Evolutionary conservation across 2,113 vertebrate genomes (phyloP).

Genomic region (Gallinago jamesoni): DNA sequence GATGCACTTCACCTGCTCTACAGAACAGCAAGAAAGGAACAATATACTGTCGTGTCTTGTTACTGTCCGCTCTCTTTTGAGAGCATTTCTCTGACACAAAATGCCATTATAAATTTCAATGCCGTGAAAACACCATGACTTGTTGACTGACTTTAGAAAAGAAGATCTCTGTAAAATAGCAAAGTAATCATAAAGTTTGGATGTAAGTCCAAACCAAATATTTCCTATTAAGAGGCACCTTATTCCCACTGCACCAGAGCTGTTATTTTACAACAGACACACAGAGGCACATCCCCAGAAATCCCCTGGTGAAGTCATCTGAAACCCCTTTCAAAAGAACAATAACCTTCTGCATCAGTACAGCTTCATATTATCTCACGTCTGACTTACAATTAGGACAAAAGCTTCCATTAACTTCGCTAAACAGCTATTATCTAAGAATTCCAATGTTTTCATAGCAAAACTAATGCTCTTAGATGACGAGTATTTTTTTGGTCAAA

Average conservation of each 20-base stretch:
- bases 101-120: not conserved
- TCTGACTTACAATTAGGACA: not conserved
- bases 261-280: not conserved
- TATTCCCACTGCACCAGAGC: not conserved
- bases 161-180: not conserved
- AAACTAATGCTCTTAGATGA: not conserved
- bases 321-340: not conserved
- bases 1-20: not conserved
- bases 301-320: not conserved
- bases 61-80: not conserved
- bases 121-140: not conserved
- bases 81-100: not conserved
- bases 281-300: not conserved
- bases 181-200: not conserved
- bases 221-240: not conserved
- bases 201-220: not conserved
- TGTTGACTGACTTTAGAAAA: not conserved
- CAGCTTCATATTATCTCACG: not conserved
- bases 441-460: not conserved
- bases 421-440: not conserved
- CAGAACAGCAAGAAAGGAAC: not conserved
- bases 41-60: not conserved
- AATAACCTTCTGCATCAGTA: conserved; percentile 19
- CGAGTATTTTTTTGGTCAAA: not conserved
- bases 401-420: not conserved